Base-by-base conservation (phyloP, 2,797 vertebrate genomes). In the Coilia nasus region DNA sequence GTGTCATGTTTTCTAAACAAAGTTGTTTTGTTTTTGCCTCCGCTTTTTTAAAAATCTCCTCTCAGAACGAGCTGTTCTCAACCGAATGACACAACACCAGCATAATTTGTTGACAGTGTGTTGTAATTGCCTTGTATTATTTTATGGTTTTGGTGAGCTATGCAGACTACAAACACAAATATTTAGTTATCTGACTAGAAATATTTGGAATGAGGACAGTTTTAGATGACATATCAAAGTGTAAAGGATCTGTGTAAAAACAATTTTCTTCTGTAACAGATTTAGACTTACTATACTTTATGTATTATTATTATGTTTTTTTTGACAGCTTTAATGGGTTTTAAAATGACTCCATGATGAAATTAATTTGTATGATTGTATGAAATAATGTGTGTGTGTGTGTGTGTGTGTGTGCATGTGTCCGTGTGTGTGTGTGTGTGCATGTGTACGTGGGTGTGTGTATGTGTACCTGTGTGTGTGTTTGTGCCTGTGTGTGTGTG, bases 1-100 rank as follows among this genome's bases (percentile, higher is more conserved):
- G 28, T 71, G 67, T 35, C 67, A 75, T 75, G 31, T 75, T 35
- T 35, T 31, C 31, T 75, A 35, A 75, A 75, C 28, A 75, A 75
- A 15, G 6, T 23, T 35, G 28, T 35, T 75, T 31, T 41, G 12
- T 15, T 64, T 62, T n/a, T 75, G 67, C 28, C 11, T 75, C 28
- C 0, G 35, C 35, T 41, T 41, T 3, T 11, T 10, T 64, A n/a
- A n/a, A n/a, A n/a, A n/a, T n/a, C 25, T 19, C 31, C 67, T 71
- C 67, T 71, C 67, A 71, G 35, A 4, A 12, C 19, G 14, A 71
- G 64, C 64, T 17, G 3, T 3, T 71, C 67, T 17, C 2, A 54
- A 14, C 9, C 9, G 67, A 35, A 7, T 11, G 9, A 25, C 12
- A 23, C 62, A 3, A n/a, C 67, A 35, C 15, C 28, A 35, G 64